Evolutionary conservation across 2,797 vertebrate genomes (phyloP).

Genomic region (Brotula barbata): DNA sequence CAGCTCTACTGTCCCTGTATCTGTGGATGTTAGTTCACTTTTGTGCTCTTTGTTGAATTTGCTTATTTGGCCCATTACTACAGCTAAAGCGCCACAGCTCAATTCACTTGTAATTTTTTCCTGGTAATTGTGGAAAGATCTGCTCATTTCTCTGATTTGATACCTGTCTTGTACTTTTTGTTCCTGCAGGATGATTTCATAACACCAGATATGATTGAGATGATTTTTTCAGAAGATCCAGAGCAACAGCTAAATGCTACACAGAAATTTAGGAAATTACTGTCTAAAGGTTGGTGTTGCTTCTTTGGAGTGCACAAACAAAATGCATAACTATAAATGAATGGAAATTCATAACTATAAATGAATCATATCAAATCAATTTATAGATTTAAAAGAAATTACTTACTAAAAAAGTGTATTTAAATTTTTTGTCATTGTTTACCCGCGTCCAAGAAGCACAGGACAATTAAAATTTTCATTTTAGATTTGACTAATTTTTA

Average conservation of each 20-base stretch:
- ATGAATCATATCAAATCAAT: no score
- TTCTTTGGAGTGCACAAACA: background rate
- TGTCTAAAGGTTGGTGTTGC: constrained; percentile 86
- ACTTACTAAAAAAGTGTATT: no score
- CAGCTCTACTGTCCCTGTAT: constrained; percentile 86
- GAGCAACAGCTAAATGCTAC: constrained; percentile 90
- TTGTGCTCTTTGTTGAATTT: background rate
- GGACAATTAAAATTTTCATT: no score
- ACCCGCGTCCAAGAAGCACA: no score
- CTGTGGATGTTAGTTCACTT: background rate
- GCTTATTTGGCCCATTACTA: background rate
- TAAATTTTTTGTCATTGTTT: no score
- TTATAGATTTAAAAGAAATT: no score
- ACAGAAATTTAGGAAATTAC: constrained; percentile 91
- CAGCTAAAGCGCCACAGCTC: background rate
- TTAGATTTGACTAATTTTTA: no score
- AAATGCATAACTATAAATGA: no score
- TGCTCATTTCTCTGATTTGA: no score
- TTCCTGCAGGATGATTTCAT: constrained; percentile 86
- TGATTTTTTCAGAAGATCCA: constrained; percentile 91
- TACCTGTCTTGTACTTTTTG: background rate
- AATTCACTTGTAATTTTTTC: background rate
- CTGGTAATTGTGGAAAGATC: background rate
- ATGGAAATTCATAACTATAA: no score
- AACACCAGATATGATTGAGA: constrained; percentile 90